Conservation (phyloP, 2,797 vertebrate genomes). For the Takifugu ocellatus region DNA sequence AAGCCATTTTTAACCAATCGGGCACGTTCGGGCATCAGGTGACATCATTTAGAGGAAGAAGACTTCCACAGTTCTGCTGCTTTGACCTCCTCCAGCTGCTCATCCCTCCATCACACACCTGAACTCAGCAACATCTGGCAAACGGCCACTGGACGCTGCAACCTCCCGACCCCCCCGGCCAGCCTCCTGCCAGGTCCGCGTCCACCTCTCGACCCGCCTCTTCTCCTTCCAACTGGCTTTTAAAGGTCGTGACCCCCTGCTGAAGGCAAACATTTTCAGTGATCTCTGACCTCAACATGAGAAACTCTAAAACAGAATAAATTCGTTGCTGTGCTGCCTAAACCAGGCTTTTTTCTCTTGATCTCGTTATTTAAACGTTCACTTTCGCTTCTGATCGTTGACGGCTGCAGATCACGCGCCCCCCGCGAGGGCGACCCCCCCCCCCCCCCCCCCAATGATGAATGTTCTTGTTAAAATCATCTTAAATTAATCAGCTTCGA, state of each 20-base stretch:
- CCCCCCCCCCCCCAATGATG: no score
- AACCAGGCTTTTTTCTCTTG: no score
- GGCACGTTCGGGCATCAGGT: no score
- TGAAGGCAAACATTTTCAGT: neutral
- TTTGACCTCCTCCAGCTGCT: neutral
- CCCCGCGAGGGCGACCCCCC: no score
- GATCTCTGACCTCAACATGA: neutral
- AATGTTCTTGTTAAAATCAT: no score
- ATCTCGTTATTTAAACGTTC: no score
- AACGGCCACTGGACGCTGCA: neutral
- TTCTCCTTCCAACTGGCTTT: neutral
- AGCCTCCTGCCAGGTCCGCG: neutral
- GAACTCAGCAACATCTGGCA: neutral
- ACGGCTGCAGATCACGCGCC: no score
- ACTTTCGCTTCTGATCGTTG: no score
- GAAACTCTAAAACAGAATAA: neutral
- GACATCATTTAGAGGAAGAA: no score
- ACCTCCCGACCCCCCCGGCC: constrained; percentile 16
- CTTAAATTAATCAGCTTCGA: no score
- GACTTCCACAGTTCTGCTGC: neutral
- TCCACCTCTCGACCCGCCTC: constrained; percentile 7
- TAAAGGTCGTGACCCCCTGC: neutral
- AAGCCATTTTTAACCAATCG: no score
- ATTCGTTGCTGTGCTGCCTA: no score
- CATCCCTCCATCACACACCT: neutral